Percentiles rank a stretch among this genome's conserved stretches.
Evolutionary conservation across 2,888 invertebrate species (phyloP).

Genomic region (Drosophila sordidula): DNA sequence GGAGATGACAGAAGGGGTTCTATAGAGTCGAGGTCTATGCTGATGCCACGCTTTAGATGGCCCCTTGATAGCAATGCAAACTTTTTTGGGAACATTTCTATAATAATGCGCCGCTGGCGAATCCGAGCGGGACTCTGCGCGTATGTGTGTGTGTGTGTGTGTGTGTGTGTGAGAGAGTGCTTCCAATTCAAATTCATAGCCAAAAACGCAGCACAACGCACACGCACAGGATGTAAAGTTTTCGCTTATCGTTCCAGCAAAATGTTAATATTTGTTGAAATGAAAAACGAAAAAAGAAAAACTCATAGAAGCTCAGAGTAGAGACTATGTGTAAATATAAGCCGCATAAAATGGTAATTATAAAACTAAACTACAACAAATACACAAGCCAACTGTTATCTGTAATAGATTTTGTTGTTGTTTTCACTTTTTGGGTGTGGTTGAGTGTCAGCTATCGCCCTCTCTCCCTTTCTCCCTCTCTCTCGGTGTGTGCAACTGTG

Average conservation of each 20-base stretch:
- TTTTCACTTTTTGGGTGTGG: conserved; percentile 18
- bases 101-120: conserved; percentile 70
- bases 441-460: not conserved
- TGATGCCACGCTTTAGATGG: conserved; percentile 60
- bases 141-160: not conserved
- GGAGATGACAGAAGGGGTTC: not conserved
- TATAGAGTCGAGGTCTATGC: conserved; percentile 42
- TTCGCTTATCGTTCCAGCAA: conserved; percentile 75
- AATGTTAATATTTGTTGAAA: conserved; percentile 79
- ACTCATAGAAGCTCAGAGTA: conserved; percentile 24
- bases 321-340: conserved; percentile 63
- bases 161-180: conserved; percentile 7
- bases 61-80: conserved; percentile 66
- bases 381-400: conserved; percentile 48
- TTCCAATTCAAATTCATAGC: conserved; percentile 58
- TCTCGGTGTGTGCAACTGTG: conserved; percentile 58
- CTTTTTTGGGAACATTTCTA: conserved; percentile 77
- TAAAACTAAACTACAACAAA: conserved; percentile 69
- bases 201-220: conserved; percentile 59
- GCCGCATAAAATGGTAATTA: conserved; percentile 76
- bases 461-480: too few species aligned
- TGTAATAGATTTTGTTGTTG: conserved; percentile 70
- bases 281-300: conserved; percentile 41
- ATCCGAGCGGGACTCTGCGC: not conserved
- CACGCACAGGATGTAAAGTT: conserved; percentile 64